Conservation (phyloP, 2,888 invertebrate species). For the Aleiodes alternator region DNA sequence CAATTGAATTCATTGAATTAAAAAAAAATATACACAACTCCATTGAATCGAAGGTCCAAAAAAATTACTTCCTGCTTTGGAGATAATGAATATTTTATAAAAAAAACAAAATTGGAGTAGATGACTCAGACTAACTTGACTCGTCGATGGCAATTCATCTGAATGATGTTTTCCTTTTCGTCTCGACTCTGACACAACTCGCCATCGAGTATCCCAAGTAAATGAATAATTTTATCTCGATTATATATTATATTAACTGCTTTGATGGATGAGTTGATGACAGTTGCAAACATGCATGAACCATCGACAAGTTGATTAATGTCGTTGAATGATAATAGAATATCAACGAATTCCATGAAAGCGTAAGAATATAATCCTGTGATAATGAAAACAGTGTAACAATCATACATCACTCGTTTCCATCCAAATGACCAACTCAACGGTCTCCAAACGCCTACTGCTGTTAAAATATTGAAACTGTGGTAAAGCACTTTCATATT, state of each 20-base stretch:
- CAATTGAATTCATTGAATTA: too few species aligned
- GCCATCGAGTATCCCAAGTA: slow-evolving; percentile 24
- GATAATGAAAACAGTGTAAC: slow-evolving; percentile 4
- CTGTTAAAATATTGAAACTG: slow-evolving; percentile 33
- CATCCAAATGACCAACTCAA: slow-evolving; percentile 38
- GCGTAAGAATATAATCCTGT: slow-evolving; percentile 12
- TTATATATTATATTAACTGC: slow-evolving; percentile 37
- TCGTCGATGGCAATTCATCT: neutral
- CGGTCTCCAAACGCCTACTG: slow-evolving; percentile 47
- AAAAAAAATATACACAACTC: too few species aligned
- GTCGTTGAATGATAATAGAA: slow-evolving; percentile 17
- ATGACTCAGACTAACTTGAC: neutral
- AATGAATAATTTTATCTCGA: slow-evolving; percentile 23
- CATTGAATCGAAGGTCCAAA: too few species aligned
- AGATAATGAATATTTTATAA: too few species aligned
- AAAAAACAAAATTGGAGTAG: too few species aligned
- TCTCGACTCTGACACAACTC: neutral
- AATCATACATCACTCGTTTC: slow-evolving; percentile 27
- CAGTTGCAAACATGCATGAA: slow-evolving; percentile 25
- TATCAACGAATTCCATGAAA: slow-evolving; percentile 27
- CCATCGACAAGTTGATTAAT: slow-evolving; percentile 10
- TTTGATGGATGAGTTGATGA: slow-evolving; percentile 43
- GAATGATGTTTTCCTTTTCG: neutral
- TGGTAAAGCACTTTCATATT: neutral
- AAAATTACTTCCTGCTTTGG: too few species aligned